Evolutionary conservation across 2,888 invertebrate genomes (phyloP).

Genomic region (Caenorhabditis sp.): DNA sequence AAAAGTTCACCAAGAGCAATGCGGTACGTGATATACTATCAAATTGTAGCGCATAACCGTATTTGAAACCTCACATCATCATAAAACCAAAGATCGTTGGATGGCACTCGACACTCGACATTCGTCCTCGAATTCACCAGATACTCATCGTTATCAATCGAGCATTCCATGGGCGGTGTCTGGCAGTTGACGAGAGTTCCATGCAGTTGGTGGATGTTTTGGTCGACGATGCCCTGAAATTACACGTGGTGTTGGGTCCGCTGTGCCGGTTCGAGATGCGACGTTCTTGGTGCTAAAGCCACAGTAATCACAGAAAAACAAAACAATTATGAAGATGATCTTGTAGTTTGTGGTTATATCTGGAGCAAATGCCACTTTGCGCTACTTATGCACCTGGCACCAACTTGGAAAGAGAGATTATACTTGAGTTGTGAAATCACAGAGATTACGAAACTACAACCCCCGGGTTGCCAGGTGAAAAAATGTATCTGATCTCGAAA

Average conservation of each 20-base stretch:
- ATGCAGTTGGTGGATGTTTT: slow-evolving; percentile 37
- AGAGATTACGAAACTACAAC: too few species aligned
- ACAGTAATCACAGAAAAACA: neutral
- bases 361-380: neutral
- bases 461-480: too few species aligned
- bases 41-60: too few species aligned
- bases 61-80: slow-evolving; percentile 23
- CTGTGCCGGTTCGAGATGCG: neutral
- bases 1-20: too few species aligned
- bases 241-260: neutral
- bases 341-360: neutral
- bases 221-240: slow-evolving; percentile 42
- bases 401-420: neutral
- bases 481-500: too few species aligned
- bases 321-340: neutral
- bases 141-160: slow-evolving; percentile 19
- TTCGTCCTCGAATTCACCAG: slow-evolving; percentile 27
- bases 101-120: slow-evolving; percentile 18
- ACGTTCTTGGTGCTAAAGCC: too few species aligned
- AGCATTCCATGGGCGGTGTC: slow-evolving; percentile 38
- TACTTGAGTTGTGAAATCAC: neutral
- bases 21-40: too few species aligned
- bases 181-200: slow-evolving; percentile 42
- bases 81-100: slow-evolving; percentile 16
- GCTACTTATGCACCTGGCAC: neutral